These are phyloP conservation scores for Hippocampus mohnikei DNA, from an alignment of 2,113 vertebrate species.

Conservation along the genomic window DNA sequence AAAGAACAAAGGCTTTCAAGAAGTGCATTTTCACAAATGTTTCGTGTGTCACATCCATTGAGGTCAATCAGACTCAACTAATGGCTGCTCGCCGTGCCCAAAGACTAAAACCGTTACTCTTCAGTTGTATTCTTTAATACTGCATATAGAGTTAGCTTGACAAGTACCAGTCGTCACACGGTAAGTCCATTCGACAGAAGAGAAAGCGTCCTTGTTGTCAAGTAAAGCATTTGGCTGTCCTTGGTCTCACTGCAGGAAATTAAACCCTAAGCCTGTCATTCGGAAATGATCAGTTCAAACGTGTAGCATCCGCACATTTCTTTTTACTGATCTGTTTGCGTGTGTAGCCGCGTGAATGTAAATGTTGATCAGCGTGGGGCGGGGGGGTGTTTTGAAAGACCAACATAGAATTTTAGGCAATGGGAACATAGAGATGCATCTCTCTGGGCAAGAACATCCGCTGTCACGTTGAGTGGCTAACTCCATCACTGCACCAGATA, in stretches of 20 bases:
- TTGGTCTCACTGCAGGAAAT: no score
- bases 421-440: no score
- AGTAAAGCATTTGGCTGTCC: not conserved
- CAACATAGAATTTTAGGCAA: no score
- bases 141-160: not conserved
- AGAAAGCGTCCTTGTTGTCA: not conserved
- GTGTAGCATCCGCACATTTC: no score
- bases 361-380: no score
- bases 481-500: not conserved
- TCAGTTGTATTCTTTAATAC: not conserved
- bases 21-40: not conserved
- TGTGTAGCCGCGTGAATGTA: no score
- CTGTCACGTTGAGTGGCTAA: not conserved
- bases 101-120: not conserved
- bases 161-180: not conserved
- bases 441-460: no score
- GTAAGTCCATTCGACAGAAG: not conserved
- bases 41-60: not conserved
- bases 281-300: no score
- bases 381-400: no score
- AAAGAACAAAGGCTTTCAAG: conserved; percentile 1
- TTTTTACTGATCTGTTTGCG: no score
- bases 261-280: no score
- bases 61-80: not conserved
- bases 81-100: not conserved